Base-by-base conservation (phyloP, 1,140 invertebrate genomes). In the Pemphigus obesinymphae region DNA sequence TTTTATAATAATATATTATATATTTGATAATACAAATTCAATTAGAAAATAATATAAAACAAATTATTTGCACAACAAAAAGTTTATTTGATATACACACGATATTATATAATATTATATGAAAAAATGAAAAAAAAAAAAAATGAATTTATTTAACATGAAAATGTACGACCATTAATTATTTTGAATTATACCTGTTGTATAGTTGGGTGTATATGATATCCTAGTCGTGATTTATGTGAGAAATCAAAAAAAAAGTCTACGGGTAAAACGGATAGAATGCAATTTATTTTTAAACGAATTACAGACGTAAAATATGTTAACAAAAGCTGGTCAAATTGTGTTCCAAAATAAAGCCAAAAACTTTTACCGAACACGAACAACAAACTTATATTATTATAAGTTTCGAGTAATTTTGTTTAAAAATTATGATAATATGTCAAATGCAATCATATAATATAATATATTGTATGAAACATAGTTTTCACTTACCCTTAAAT, bases 321-420 rank as follows among this genome's bases (percentile, higher is more conserved):
- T 26, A 70, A 70, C 66, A 70, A 70, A 70, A 40, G n/a, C 37
- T 40, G 66, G 63, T 43, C n/a, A 40, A 68, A 68, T 68, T 15
- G 26, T 23, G 10, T 13, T 0, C 10, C 40, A n/a, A 15, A 13
- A 15, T 37, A 43, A 68, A 40, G n/a, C n/a, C 2, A 23, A 43
- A 70, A 70, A 70, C 66, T 70, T 43, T 70, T 43, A 13, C 66
- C 13, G 7, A 40, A 70, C 23, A 70, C 37, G n/a, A 70, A 26
- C 66, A 7, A 43, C n/a, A 43, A 40, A 70, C 66, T 43, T 43
- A 58, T n/a, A n/a, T n/a, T n/a, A n/a, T n/a, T n/a, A n/a, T 11
- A 17, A 23, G 11, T 68, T 23, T n/a, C 20, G n/a, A 43, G 40
- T 70, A 70, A 43, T 43, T 43, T 23, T n/a, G 5, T 70, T 70